phyloP scores from a whole-genome alignment of 2,888 invertebrate genomes.

The Acanthosepion esculentum region DNA sequence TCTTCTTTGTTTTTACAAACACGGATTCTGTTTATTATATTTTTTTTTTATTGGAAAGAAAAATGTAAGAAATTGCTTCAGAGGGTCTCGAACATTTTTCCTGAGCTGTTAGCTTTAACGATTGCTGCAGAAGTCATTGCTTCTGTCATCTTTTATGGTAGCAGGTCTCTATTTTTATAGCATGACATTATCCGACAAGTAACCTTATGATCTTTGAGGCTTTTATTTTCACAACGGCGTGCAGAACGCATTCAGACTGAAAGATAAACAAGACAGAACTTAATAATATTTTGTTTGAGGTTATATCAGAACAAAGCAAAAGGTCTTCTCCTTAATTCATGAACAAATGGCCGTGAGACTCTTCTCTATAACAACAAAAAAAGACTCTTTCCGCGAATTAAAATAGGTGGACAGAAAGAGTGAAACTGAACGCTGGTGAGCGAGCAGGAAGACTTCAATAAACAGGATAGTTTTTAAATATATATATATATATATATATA shows the following conservation, averaged over 20 bases:
- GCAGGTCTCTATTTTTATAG: neutral
- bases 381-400: neutral
- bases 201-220: neutral
- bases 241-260: neutral
- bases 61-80: no score
- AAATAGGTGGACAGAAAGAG: neutral
- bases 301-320: neutral
- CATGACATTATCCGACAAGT: neutral
- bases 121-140: no score
- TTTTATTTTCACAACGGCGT: conserved; percentile 20
- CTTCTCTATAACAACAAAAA: neutral
- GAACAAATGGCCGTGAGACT: neutral
- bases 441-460: neutral
- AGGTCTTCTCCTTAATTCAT: neutral
- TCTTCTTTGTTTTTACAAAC: no score
- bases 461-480: no score
- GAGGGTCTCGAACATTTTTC: no score
- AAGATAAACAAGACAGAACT: neutral
- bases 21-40: no score
- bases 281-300: conserved; percentile 13
- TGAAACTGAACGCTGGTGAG: neutral
- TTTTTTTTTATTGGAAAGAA: no score
- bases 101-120: no score
- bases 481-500: no score
- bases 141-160: neutral